Evolutionary conservation across 2,888 invertebrate species (phyloP).

Genomic region (Caenorhabditis angaria): DNA sequence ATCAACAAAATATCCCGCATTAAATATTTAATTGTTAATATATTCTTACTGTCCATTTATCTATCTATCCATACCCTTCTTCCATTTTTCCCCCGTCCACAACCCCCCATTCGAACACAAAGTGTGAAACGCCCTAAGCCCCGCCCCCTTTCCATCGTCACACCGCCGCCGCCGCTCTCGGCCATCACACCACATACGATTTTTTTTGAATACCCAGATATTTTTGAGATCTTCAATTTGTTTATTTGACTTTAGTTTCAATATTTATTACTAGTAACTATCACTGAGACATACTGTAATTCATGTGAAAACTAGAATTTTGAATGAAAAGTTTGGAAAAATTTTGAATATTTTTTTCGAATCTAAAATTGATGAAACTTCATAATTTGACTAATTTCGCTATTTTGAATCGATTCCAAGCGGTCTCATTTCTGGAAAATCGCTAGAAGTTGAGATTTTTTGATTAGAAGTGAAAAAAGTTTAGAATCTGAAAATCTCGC

Average conservation of each 20-base stretch:
- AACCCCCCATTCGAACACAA: no score
- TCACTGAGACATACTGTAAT: neutral
- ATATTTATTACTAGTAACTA: neutral
- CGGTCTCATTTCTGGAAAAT: neutral
- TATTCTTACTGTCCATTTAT: no score
- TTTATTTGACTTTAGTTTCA: neutral
- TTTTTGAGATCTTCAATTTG: no score
- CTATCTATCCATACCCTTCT: no score
- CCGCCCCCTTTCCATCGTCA: conserved; percentile 2
- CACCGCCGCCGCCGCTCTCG: conserved; percentile 4
- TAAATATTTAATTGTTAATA: no score
- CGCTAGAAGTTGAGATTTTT: neutral
- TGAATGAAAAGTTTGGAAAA: neutral
- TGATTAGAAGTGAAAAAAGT: neutral
- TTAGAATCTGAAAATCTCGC: neutral
- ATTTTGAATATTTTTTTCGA: neutral
- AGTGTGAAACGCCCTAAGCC: conserved; percentile 4
- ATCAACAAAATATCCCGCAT: no score
- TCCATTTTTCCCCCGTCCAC: neutral
- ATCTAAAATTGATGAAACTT: neutral
- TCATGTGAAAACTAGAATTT: neutral
- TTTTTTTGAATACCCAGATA: neutral
- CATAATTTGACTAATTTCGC: neutral
- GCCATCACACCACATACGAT: neutral
- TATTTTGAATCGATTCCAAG: neutral